Evolutionary conservation across 2,888 invertebrate species (phyloP), one percentile per base, ranked within the genome.

Genomic region (Yponomeuta sedellus): DNA sequence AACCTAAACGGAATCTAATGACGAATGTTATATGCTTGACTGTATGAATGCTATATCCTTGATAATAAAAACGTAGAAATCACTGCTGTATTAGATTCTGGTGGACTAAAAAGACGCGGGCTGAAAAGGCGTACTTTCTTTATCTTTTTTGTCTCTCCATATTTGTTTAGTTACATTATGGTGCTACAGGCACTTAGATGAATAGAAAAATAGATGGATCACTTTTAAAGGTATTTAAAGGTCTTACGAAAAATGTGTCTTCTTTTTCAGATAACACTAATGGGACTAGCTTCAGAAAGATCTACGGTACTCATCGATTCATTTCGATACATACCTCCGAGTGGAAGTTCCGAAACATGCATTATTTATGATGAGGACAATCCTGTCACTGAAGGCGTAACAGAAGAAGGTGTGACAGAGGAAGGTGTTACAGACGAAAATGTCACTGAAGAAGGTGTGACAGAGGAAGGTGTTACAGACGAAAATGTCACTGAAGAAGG

Each of bases 251-350:
- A 3, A 22, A 25, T 16, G 3, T 28, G 28, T 56, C 20, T 34
- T 57, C 34, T 5, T 16, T 52, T 52, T 52, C 56, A 66, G 63
- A 19, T 66, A 34, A 25, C n/a, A 6, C 62, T 62, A 1, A 74
- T 79, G 71, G 83, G 81, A 10, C 66, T 70, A 22, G 75, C 73
- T 6, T 69, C 72, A 2, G 61, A 66, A 5, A 68, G 66, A 16
- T 78, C 81, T 10, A 67, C 72, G 22, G 71, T 82, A 3, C 67
- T 81, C 12, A 70, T 86, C 0, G 83, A 83, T 69, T 83, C 86
- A 19, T 80, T 85, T 52, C 77, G 83, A 28, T 84, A 83, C 58
- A 74, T 79, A 56, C 75, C 78, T 2, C 77, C 77, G 2, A 64
- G 39, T 3, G 62, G 67, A 10, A 70, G 74, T 20, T 75, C 75